phyloP scores from a whole-genome alignment of 1,140 invertebrate species.

The Zaprionus davidi region DNA sequence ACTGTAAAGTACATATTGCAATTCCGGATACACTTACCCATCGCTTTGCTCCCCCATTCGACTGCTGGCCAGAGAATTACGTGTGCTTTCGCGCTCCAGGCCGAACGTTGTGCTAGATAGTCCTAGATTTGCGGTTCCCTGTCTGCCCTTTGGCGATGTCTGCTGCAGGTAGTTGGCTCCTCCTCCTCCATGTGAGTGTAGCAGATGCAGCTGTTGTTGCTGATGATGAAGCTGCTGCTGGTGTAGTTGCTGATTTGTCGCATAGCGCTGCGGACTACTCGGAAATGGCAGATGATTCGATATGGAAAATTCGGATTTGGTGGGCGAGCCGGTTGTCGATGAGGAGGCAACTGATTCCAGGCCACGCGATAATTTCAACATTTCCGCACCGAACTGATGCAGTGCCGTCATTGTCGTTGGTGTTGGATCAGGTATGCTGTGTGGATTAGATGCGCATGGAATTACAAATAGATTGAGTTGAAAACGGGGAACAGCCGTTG shows the following conservation, averaged over 20 bases:
- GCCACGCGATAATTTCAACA: slow-evolving; percentile 91
- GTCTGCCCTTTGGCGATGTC: slow-evolving; percentile 56
- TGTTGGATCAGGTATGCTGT: slow-evolving; percentile 87
- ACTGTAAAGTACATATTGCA: background rate
- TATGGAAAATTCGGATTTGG: slow-evolving; percentile 81
- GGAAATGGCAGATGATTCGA: slow-evolving; percentile 71
- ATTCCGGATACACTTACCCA: slow-evolving; percentile 50
- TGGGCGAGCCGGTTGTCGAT: slow-evolving; percentile 84
- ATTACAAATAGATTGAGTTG: background rate
- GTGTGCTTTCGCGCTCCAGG: slow-evolving; percentile 67
- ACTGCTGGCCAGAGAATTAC: slow-evolving; percentile 71
- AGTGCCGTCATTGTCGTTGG: slow-evolving; percentile 92
- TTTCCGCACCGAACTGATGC: slow-evolving; percentile 92
- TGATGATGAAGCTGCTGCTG: slow-evolving; percentile 14
- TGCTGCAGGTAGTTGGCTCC: slow-evolving; percentile 49
- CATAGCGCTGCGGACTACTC: slow-evolving; percentile 69
- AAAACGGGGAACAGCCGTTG: background rate
- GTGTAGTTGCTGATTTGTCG: slow-evolving; percentile 45
- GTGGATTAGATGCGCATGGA: slow-evolving; percentile 20
- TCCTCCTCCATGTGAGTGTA: slow-evolving; percentile 32
- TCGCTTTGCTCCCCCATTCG: slow-evolving; percentile 68
- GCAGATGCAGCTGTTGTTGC: slow-evolving; percentile 36
- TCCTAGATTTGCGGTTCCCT: slow-evolving; percentile 43
- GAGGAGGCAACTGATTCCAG: slow-evolving; percentile 87
- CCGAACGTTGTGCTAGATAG: slow-evolving; percentile 55